phyloP scores from a whole-genome alignment of 2,797 vertebrate species.

The Tokudaia muenninki region DNA sequence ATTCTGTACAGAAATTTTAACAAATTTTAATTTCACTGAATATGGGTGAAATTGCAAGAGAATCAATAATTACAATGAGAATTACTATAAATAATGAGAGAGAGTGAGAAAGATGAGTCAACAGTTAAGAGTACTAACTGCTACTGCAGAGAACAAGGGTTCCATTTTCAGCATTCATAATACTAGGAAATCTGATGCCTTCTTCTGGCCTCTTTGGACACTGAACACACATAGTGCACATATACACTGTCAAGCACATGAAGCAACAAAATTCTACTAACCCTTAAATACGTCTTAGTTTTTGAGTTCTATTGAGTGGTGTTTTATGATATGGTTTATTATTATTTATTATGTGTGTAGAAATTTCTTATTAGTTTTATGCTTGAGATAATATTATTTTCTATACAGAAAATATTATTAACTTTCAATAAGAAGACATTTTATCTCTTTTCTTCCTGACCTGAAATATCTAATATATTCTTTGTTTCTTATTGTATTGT shows the following conservation, averaged over 20 bases:
- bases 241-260: neutral
- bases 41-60: neutral
- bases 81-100: neutral
- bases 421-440: neutral
- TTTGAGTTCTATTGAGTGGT: neutral
- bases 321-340: neutral
- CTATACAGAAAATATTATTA: neutral
- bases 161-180: neutral
- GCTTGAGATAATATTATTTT: neutral
- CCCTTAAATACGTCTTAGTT: neutral
- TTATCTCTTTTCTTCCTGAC: neutral
- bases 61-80: neutral
- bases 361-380: neutral
- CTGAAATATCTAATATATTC: neutral
- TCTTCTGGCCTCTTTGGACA: neutral
- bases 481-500: neutral
- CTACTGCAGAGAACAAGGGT: neutral
- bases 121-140: neutral
- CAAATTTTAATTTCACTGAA: neutral
- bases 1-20: neutral
- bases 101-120: neutral
- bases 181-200: neutral
- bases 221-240: neutral
- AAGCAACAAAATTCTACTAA: neutral
- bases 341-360: neutral